phyloP scores from a whole-genome alignment of 2,797 vertebrate genomes.

The Pangasius djambal region DNA sequence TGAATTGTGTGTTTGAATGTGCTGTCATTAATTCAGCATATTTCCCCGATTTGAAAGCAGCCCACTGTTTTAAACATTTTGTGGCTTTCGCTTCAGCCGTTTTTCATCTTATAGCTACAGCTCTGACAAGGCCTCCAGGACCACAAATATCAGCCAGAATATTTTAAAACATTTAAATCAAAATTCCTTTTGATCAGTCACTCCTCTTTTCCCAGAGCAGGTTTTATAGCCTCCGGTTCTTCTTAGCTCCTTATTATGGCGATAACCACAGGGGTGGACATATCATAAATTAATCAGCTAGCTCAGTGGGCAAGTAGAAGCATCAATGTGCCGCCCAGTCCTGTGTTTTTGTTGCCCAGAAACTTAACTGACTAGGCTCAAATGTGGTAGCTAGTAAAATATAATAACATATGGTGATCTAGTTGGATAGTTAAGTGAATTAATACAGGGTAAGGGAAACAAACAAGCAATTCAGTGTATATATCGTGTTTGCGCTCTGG shows the following conservation, averaged over 20 bases:
- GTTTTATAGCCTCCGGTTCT: slow-evolving; percentile 9
- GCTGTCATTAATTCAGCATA: not conserved
- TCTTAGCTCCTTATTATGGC: not conserved
- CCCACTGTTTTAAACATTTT: not conserved
- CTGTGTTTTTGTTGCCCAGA: not conserved
- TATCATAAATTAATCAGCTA: slow-evolving; percentile 6
- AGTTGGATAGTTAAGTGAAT: not conserved
- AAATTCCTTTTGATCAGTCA: not conserved
- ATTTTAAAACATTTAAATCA: slow-evolving; percentile 12
- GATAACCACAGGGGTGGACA: not conserved
- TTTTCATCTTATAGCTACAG: slow-evolving; percentile 1
- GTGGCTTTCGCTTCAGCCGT: not conserved
- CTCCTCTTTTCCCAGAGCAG: not conserved
- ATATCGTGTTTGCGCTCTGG: not conserved
- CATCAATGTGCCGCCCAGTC: not conserved
- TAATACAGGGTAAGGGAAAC: not conserved
- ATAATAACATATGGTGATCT: not conserved
- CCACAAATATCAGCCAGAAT: slow-evolving; percentile 20
- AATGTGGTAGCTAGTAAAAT: not conserved
- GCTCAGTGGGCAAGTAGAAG: not conserved
- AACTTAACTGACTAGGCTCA: not conserved
- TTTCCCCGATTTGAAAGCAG: slow-evolving; percentile 9
- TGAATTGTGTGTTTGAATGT: slow-evolving; percentile 8
- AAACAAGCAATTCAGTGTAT: too few species aligned
- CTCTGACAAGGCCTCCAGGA: not conserved